Evolutionary conservation across 2,113 vertebrate species (phyloP).

Genomic region (Probosciger aterrimus): DNA sequence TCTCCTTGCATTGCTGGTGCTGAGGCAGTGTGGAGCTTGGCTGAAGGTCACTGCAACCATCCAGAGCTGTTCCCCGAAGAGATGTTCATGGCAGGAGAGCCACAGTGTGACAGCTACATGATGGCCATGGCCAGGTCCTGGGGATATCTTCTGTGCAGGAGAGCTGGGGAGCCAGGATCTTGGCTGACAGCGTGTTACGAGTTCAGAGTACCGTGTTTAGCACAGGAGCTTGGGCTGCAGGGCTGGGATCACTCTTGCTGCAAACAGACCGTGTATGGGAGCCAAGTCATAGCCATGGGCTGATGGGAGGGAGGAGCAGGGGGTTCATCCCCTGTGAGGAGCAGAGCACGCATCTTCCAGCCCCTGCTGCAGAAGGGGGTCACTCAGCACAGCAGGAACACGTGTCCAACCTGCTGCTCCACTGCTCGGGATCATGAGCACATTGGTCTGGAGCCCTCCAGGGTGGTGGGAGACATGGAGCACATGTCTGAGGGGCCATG

Average conservation of each 20-base stretch:
- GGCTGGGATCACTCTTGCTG: background rate
- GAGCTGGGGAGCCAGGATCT: background rate
- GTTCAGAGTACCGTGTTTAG: background rate
- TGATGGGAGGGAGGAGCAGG: background rate
- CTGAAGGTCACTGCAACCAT: background rate
- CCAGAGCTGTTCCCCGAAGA: background rate
- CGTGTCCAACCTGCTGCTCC: background rate
- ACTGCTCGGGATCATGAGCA: fast-evolving
- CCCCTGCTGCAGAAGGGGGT: background rate
- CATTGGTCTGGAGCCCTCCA: fast-evolving
- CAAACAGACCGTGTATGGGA: background rate
- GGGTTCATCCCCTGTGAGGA: background rate
- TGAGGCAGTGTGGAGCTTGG: conserved; percentile 48
- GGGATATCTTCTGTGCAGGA: background rate
- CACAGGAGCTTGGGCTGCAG: background rate
- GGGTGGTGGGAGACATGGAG: background rate
- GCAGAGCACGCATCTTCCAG: background rate
- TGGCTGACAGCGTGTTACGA: background rate
- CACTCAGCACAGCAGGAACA: background rate
- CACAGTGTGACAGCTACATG: conserved; percentile 5
- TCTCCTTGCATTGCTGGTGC: conserved; percentile 55
- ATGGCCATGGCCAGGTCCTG: background rate
- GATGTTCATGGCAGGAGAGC: background rate
- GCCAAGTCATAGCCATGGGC: background rate
- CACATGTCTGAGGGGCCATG: fast-evolving